Base-by-base conservation (phyloP, 2,113 vertebrate species). In the Sminthopsis crassicaudata region DNA sequence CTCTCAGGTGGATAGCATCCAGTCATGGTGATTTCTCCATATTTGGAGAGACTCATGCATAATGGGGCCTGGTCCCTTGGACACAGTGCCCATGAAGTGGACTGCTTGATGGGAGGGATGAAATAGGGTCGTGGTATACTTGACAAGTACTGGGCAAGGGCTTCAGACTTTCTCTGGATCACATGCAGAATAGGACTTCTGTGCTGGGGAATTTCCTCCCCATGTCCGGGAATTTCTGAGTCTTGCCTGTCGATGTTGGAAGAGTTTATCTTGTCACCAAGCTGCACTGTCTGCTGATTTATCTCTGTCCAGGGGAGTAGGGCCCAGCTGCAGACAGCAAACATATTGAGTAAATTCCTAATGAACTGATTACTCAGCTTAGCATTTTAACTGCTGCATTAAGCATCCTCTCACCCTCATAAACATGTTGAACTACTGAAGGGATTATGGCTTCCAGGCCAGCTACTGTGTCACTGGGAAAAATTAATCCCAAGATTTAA, bases 291-390 rank as follows among this genome's bases (percentile, higher is more conserved):
- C 55, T 94, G 92, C 89, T 98, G 96, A 98, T 97, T 98, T 97
- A 97, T 97, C 91, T 94, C 94, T 93, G 67, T 97, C 95, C 2
- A 0, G 94, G 84, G 97, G 95, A 97, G 26, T 50, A 24, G 95
- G 95, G 90, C 96, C 96, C 46, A 3, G 92, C 95, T 97, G 96
- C 93, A 98, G 96, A 97, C 0, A 6, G 94, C 95, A 97, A 98
- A 97, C 92, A 95, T 95, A 96, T 95, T 97, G 96, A 98, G 91
- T 96, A 97, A 96, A 97, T 97, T 98, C 93, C 95, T 98, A 98
- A 98, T 98, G 98, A 98, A 97, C 97, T 97, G 96, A 98, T 98
- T 97, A 97, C 95, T 98, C 97, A 96, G 98, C 96, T 98, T 98
- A 97, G 96, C 96, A 97, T 98, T 98, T 98, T 98, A 98, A 98